A percentile compares a stretch with the other conserved stretches of the same genome.
These are phyloP conservation scores for Cosmia trapezina DNA, from an alignment of 2,888 invertebrate species.

Conservation along the genomic window DNA sequence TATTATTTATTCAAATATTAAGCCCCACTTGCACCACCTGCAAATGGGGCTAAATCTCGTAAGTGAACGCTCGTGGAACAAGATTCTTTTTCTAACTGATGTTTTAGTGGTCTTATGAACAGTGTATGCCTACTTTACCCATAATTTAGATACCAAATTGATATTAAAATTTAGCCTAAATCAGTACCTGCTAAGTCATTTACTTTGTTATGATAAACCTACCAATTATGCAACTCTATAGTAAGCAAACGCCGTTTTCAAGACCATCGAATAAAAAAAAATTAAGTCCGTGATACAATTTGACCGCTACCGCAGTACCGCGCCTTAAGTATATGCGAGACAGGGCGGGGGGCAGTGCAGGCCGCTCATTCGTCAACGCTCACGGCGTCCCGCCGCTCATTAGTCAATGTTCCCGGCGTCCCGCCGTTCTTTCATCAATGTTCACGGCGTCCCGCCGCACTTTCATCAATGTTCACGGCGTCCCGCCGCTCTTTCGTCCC, in stretches of 20 bases:
- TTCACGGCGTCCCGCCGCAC: no score
- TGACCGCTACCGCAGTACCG: no score
- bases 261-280: background rate
- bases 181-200: background rate
- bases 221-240: background rate
- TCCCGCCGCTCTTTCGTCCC: no score
- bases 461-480: no score
- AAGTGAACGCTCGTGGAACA: no score
- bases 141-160: constrained; percentile 2
- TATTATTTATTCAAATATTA: background rate
- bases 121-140: background rate
- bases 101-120: background rate
- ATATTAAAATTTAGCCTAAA: constrained; percentile 19
- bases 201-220: background rate
- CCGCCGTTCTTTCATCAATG: no score
- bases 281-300: background rate
- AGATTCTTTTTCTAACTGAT: background rate
- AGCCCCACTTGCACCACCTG: background rate
- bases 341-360: no score
- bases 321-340: no score
- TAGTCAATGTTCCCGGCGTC: no score
- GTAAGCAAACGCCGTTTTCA: background rate
- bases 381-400: no score
- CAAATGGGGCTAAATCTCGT: background rate
- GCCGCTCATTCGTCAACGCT: no score